Evolutionary conservation across 2,113 vertebrate genomes (phyloP), one percentile per base, ranked within the genome.

Genomic region (Apeltes quadracus): DNA sequence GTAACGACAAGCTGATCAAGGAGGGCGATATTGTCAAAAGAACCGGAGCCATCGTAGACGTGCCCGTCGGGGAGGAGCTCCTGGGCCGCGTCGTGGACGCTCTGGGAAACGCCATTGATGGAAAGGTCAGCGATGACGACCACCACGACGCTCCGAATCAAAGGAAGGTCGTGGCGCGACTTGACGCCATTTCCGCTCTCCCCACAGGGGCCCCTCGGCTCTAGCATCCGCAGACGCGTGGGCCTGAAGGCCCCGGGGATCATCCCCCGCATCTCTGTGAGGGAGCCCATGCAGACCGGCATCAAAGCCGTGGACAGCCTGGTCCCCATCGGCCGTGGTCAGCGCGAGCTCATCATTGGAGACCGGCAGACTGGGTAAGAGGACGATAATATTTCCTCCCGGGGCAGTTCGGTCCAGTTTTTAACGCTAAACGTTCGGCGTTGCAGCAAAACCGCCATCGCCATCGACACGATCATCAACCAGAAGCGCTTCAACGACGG

Each of bases 281-380:
- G 96, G 50, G 97, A 99, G 66, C 97, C 97, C 18, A 99, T 99
- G 97, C 97, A 99, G 91, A 98, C 97, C 1, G 97, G 97, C 58
- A 99, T 99, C 89, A 99, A 98, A 91, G 97, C 97, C 39, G 97
- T 99, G 71, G 97, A 99, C 91, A 99, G 97, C 80, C 88, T 99
- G 93, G 97, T 99, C 70, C 97, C 97, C 0, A 98, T 98, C 65
- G 97, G 97, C 7, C 96, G 97, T 90, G 97, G 97, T 10, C 97
- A 99, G 89, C 95, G 97, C 88, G 97, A 99, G 79, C 93, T 99
- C 84, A 99, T 99, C 85, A 99, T 99, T 48, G 97, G 97, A 70
- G 97, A 99, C 93, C 93, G 97, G 66, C 97, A 98, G 93, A 99
- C 97, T 0, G 97, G 97, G 97, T 98, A 90, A 77, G 81, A 53